Base-by-base conservation (phyloP, 2,888 invertebrate species). In the Molorchus minor region DNA sequence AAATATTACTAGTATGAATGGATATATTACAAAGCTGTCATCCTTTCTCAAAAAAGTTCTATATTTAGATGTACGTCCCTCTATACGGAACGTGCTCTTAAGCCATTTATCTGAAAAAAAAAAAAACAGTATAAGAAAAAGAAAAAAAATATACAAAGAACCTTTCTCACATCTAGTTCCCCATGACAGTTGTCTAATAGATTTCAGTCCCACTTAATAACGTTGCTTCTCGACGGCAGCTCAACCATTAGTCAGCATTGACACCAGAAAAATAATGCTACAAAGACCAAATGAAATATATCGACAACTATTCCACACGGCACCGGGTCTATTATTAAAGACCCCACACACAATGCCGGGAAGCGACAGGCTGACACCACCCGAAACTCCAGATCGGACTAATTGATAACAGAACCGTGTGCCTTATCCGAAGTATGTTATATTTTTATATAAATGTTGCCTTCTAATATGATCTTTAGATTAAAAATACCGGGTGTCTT, bases 201-300 rank as follows among this genome's bases (percentile, higher is more conserved):
- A 74, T 74, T 76, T 74, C 73, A 69, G 72, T 73, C 66, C 65
- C 74, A 76, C 76, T 77, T 76, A 77, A 77, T 77, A 76, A 74
- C 72, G 70, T 62, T 61, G 70, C 70, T 71, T 67, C 70, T 70
- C 71, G 68, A 68, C 72, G 38, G 54, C 55, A 70, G 74, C 72
- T 70, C 69, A 71, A 74, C 76, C 77, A 78, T 78, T 77, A 77
- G 77, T 78, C 75, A 76, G 72, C 73, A 76, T 77, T 75, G 78
- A 78, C 77, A 75, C 69, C 67, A 66, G 70, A 75, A 74, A 76
- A 77, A 77, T 75, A 75, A 76, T 69, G 75, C 72, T 71, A 71
- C 72, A 71, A 70, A 74, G 69, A 72, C 75, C 67, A 73, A 75
- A 76, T 74, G 75, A 75, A 74, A 76, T 75, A 76, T 76, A 74